phyloP scores from a whole-genome alignment of 2,888 invertebrate genomes.

The Venusia cambrica region DNA sequence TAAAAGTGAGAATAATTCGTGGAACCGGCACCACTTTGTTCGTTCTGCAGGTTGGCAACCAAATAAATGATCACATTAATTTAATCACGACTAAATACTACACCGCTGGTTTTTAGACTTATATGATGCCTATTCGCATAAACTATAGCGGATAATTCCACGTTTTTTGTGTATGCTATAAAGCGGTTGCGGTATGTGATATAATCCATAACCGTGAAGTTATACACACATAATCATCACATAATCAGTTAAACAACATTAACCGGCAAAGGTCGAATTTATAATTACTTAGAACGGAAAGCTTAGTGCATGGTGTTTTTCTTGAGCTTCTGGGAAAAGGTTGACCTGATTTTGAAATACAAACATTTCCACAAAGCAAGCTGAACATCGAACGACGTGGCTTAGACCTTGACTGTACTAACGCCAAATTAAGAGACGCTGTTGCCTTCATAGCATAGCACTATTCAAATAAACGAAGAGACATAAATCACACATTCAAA shows the following conservation, averaged over 20 bases:
- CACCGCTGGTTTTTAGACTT: slow-evolving; percentile 32
- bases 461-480: slow-evolving; percentile 10
- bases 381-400: too few species aligned
- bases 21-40: slow-evolving; percentile 25
- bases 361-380: slow-evolving; percentile 33
- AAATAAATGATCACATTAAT: slow-evolving; percentile 36
- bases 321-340: slow-evolving; percentile 27
- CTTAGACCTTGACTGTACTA: slow-evolving; percentile 38
- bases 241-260: slow-evolving; percentile 33
- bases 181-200: slow-evolving; percentile 22
- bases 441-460: not conserved
- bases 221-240: slow-evolving; percentile 38
- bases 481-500: slow-evolving; percentile 22
- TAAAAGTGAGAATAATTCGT: slow-evolving; percentile 43
- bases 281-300: slow-evolving; percentile 24
- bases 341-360: slow-evolving; percentile 31
- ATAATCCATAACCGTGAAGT: slow-evolving; percentile 38
- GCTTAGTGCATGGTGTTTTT: slow-evolving; percentile 26
- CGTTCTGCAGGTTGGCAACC: slow-evolving; percentile 29
- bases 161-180: slow-evolving; percentile 31
- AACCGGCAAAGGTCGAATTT: slow-evolving; percentile 29
- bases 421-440: not conserved
- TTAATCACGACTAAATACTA: slow-evolving; percentile 36
- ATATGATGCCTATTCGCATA: slow-evolving; percentile 33
- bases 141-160: slow-evolving; percentile 38